Percentiles rank a stretch among this genome's conserved stretches.
These are phyloP conservation scores for Plebejus melissa DNA, from an alignment of 2,888 invertebrate species.

Conservation along the genomic window DNA sequence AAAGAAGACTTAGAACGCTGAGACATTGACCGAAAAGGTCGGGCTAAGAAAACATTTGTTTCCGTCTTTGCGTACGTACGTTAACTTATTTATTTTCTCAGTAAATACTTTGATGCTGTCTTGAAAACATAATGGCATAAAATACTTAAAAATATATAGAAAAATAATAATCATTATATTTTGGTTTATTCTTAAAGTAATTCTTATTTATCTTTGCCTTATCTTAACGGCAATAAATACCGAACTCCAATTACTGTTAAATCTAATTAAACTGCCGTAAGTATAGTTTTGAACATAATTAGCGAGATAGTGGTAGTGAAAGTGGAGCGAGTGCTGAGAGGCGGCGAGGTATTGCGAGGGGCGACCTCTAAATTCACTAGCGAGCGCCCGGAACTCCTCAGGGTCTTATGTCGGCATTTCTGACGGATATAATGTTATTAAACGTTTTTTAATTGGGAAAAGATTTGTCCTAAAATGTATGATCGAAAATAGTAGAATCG, in stretches of 20 bases:
- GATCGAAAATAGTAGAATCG: too few species aligned
- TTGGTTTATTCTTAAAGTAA: too few species aligned
- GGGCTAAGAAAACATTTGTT: not conserved
- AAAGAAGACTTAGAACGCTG: not conserved
- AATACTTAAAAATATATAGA: not conserved
- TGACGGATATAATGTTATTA: not conserved
- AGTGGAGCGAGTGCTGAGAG: not conserved
- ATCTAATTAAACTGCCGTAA: not conserved
- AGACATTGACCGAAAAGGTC: constrained; percentile 12
- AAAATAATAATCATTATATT: not conserved
- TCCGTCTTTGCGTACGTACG: not conserved
- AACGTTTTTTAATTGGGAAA: too few species aligned
- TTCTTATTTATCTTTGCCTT: not conserved
- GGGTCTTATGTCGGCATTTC: not conserved
- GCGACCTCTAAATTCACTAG: constrained; percentile 18
- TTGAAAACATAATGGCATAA: not conserved
- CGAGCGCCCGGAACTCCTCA: not conserved
- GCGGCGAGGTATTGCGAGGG: constrained; percentile 5
- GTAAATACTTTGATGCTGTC: not conserved
- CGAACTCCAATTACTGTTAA: not conserved
- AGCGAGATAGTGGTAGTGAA: constrained; percentile 13
- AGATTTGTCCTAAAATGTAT: too few species aligned
- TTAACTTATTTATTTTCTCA: not conserved
- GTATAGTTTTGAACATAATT: not conserved
- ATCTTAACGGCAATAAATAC: constrained; percentile 7